Evolutionary conservation across 2,113 vertebrate species (phyloP).

Genomic region (Natator depressus): DNA sequence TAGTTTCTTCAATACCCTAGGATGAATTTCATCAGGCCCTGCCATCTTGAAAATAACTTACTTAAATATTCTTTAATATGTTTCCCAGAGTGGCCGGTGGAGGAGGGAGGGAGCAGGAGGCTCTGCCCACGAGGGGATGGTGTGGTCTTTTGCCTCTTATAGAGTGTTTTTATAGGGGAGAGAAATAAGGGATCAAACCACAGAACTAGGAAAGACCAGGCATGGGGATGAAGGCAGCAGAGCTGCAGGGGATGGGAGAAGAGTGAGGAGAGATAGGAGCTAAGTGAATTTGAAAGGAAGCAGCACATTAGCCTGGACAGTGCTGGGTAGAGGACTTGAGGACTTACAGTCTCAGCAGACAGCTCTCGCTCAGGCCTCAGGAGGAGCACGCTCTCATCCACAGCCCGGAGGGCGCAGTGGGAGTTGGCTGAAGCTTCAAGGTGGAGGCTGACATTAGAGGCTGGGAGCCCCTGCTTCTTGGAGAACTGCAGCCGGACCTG

Average conservation of each 20-base stretch:
- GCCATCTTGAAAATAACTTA: not conserved
- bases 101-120: not conserved
- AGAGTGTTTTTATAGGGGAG: not conserved
- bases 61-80: not conserved
- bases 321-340: not conserved
- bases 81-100: not conserved
- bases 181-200: not conserved
- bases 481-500: conserved; percentile 87
- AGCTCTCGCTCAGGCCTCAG: conserved; percentile 69
- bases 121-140: not conserved
- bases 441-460: conserved; percentile 68
- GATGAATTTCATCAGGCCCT: not conserved
- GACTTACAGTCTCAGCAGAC: conserved; percentile 52
- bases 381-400: conserved; percentile 86
- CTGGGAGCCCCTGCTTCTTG: conserved; percentile 71
- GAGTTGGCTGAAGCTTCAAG: conserved; percentile 82
- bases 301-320: not conserved
- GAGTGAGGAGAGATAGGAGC: not conserved
- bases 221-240: not conserved
- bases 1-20: not conserved
- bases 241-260: not conserved
- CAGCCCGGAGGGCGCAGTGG: conserved; percentile 84
- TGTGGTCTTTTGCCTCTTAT: not conserved
- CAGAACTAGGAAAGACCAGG: not conserved
- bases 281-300: not conserved